Conservation (phyloP, 2,888 invertebrate genomes). For the Pseudococcus jackbeardsleyi region DNA sequence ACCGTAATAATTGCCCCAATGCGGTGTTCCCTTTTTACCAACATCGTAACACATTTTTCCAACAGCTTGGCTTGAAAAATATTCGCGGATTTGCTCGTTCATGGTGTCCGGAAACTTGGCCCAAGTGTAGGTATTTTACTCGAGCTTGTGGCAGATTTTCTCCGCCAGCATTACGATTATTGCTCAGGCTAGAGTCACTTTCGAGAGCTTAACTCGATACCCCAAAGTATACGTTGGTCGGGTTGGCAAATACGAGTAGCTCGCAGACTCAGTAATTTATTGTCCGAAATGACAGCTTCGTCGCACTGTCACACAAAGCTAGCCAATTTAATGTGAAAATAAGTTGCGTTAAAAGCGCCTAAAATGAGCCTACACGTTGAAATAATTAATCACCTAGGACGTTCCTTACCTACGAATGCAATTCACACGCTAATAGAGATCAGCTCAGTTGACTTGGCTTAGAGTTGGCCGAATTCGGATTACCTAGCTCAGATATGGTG, state of each 20-base stretch:
- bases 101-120: slow-evolving; percentile 4
- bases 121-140: slow-evolving; percentile 4
- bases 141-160: background rate
- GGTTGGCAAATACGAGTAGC: background rate
- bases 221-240: background rate
- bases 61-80: slow-evolving; percentile 3
- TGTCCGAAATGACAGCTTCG: slow-evolving; percentile 34
- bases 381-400: slow-evolving; percentile 27
- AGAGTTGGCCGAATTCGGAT: background rate
- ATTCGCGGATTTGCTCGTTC: background rate
- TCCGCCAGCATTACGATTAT: background rate
- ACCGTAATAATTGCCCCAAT: background rate
- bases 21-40: background rate
- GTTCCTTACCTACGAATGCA: background rate
- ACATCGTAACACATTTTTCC: slow-evolving; percentile 1
- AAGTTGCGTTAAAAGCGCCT: slow-evolving; percentile 40
- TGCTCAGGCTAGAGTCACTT: background rate
- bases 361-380: slow-evolving; percentile 19
- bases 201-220: slow-evolving; percentile 19
- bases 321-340: slow-evolving; percentile 43
- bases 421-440: slow-evolving; percentile 44
- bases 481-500: background rate
- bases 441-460: slow-evolving; percentile 3
- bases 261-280: background rate
- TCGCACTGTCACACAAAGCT: slow-evolving; percentile 22